These are phyloP conservation scores for Orius laevigatus DNA, from an alignment of 1,140 invertebrate genomes.

Conservation along the genomic window DNA sequence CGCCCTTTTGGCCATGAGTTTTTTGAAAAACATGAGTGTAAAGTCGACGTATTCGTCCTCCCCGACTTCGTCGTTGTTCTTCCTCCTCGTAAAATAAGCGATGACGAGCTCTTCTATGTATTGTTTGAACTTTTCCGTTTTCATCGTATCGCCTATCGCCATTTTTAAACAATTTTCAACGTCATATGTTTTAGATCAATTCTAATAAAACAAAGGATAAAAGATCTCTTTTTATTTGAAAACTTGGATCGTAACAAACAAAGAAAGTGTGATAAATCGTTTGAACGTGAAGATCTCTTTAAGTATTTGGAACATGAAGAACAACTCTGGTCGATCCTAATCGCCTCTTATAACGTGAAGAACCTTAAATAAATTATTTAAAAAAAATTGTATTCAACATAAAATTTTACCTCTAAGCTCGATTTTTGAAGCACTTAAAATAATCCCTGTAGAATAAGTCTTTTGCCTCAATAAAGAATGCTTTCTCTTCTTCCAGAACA, in stretches of 20 bases:
- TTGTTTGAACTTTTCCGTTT: no score
- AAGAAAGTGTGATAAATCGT: background rate
- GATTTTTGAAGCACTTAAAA: background rate
- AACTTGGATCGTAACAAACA: background rate
- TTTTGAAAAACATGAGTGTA: no score
- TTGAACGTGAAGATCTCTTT: background rate
- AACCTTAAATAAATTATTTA: background rate
- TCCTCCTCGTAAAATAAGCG: no score
- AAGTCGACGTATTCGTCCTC: no score
- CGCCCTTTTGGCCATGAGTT: no score
- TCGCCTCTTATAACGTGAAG: background rate
- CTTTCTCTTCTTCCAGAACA: background rate
- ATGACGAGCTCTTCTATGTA: no score
- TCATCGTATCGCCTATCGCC: no score
- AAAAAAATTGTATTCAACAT: background rate
- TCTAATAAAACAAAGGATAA: background rate
- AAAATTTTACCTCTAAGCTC: background rate
- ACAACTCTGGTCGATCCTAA: no score
- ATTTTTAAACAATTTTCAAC: no score
- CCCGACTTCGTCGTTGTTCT: no score
- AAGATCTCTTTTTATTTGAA: background rate
- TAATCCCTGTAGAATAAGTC: background rate
- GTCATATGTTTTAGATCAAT: no score
- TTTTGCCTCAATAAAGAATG: background rate
- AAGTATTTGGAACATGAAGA: no score